Conservation (phyloP, 1,140 invertebrate species). For the Charaxes varanes region DNA sequence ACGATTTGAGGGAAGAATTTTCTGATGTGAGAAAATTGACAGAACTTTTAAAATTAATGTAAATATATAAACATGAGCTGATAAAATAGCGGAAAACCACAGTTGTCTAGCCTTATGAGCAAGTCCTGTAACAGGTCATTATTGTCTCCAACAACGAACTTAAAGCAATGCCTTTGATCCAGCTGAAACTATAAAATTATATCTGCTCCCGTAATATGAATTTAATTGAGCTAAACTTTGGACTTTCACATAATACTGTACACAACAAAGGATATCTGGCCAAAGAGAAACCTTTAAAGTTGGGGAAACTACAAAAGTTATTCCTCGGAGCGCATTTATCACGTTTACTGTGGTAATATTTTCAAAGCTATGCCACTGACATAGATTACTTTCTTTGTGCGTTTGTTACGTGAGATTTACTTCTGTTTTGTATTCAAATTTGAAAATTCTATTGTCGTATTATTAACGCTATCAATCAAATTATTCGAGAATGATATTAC, state of each 20-base stretch:
- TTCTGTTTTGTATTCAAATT: slow-evolving; percentile 33
- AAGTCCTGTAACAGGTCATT: too few species aligned
- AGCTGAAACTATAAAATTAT: slow-evolving; percentile 2
- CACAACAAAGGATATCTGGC: slow-evolving; percentile 33
- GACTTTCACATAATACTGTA: slow-evolving; percentile 12
- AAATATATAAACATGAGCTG: too few species aligned
- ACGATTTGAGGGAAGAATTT: too few species aligned
- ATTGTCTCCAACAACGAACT: too few species aligned
- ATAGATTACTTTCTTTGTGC: slow-evolving; percentile 53
- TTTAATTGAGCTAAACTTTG: slow-evolving; percentile 19
- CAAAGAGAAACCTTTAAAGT: slow-evolving; percentile 41
- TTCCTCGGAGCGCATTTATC: slow-evolving; percentile 42
- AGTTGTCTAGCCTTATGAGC: too few species aligned
- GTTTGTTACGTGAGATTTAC: slow-evolving; percentile 33
- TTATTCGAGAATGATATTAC: too few species aligned
- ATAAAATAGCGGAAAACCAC: too few species aligned
- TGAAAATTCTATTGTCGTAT: too few species aligned
- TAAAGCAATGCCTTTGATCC: background rate
- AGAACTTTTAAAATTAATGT: too few species aligned
- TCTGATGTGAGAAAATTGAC: too few species aligned
- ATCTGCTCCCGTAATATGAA: background rate
- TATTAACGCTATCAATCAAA: too few species aligned
- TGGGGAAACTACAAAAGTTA: slow-evolving; percentile 42
- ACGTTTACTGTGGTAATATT: slow-evolving; percentile 52
- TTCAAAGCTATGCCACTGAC: slow-evolving; percentile 51